Evolutionary conservation across 2,888 invertebrate species (phyloP).

Genomic region (Calephelis perditalis): DNA sequence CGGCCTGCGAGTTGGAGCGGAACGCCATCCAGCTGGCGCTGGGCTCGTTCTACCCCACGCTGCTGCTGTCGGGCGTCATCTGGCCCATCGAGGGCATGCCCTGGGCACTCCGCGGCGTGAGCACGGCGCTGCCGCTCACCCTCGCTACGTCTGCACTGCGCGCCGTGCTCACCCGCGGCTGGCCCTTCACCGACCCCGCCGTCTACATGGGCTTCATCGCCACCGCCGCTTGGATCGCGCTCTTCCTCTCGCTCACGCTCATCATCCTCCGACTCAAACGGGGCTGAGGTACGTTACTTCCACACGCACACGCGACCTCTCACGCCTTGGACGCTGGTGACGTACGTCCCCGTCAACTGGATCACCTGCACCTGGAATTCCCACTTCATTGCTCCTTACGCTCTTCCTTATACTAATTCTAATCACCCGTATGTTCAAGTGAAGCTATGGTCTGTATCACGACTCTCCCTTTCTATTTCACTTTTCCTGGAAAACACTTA

Average conservation of each 20-base stretch:
- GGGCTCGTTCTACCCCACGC: slow-evolving; percentile 96
- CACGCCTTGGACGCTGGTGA: background rate
- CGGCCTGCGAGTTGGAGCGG: slow-evolving; percentile 93
- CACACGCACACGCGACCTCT: background rate
- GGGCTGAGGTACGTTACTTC: slow-evolving; percentile 69
- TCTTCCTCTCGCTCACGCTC: slow-evolving; percentile 88
- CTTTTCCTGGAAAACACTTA: too few relatives aligned
- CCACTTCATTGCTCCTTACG: too few relatives aligned
- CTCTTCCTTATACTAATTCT: too few relatives aligned
- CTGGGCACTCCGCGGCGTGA: slow-evolving; percentile 87
- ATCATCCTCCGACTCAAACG: slow-evolving; percentile 89
- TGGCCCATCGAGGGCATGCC: slow-evolving; percentile 99
- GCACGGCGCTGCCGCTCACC: slow-evolving; percentile 90
- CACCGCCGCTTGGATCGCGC: slow-evolving; percentile 90
- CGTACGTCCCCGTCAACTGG: background rate
- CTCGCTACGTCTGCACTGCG: slow-evolving; percentile 94
- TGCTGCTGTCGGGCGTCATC: slow-evolving; percentile 94
- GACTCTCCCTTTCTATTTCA: too few relatives aligned
- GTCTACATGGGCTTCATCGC: slow-evolving; percentile 94
- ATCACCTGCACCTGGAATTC: too few relatives aligned
- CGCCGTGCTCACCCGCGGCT: slow-evolving; percentile 92
- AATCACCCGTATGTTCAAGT: too few relatives aligned
- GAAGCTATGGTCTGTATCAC: too few relatives aligned
- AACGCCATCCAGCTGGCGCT: slow-evolving; percentile 95
- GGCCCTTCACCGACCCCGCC: slow-evolving; percentile 87